These are phyloP conservation scores for Acanthiza pusilla DNA, from an alignment of 2,797 vertebrate species.

Conservation along the genomic window DNA sequence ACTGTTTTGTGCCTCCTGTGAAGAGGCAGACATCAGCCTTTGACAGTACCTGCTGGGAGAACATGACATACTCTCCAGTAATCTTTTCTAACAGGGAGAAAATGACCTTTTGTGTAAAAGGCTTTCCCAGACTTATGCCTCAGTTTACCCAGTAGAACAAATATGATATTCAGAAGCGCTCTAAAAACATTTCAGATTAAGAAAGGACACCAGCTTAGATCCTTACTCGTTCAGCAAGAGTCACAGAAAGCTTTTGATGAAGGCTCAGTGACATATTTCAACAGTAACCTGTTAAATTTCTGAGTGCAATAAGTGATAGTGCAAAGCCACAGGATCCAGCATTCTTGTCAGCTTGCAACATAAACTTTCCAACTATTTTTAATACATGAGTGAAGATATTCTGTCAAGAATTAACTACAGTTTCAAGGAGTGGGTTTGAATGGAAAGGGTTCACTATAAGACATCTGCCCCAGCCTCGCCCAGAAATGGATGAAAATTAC, in stretches of 20 bases:
- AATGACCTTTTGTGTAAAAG: not conserved
- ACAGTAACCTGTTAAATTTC: not conserved
- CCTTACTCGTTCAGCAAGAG: not conserved
- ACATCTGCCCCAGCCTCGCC: not conserved
- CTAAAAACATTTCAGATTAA: not conserved
- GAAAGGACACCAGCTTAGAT: not conserved
- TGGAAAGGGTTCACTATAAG: not conserved
- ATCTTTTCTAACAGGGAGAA: not conserved
- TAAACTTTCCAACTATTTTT: not conserved
- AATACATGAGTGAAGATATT: not conserved
- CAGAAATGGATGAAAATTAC: not conserved
- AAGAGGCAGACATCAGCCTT: not conserved
- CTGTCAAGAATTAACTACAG: not conserved
- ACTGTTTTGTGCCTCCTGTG: not conserved
- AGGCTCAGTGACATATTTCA: not conserved
- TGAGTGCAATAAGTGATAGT: not conserved
- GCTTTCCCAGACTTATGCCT: slow-evolving; percentile 17
- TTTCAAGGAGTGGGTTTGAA: not conserved
- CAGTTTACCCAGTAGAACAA: slow-evolving; percentile 39
- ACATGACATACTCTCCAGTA: not conserved
- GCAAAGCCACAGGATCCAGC: fast-evolving
- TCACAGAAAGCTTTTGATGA: not conserved
- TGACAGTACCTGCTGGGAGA: not conserved
- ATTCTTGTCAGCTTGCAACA: not conserved
- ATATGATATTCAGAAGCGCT: not conserved